phyloP scores from a whole-genome alignment of 1,140 invertebrate genomes.

The Lerema accius region DNA sequence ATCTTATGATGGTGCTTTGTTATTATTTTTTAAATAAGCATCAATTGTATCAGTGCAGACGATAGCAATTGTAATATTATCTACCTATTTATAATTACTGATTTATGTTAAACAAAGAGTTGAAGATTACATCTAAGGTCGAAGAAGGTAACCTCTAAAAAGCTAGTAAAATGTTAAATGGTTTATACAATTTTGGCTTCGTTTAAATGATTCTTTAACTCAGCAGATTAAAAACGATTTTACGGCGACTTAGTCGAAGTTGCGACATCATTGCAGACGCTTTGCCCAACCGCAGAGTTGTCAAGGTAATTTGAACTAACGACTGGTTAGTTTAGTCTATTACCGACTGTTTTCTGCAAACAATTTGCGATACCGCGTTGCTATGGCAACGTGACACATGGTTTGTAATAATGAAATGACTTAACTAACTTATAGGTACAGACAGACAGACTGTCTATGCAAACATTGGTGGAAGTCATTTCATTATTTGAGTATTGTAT shows the following conservation, averaged over 20 bases:
- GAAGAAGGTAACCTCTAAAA: no score
- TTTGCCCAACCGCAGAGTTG: constrained; percentile 20
- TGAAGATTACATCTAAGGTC: no score
- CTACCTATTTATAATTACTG: no score
- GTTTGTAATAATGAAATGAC: constrained; percentile 5
- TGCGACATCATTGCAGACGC: constrained; percentile 5
- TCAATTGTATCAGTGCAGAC: no score
- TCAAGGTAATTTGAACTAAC: constrained; percentile 51
- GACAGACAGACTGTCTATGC: no score
- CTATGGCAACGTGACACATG: not conserved
- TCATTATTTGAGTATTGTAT: not conserved
- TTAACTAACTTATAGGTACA: constrained; percentile 7
- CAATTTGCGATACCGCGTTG: not conserved
- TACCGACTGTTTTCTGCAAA: constrained; percentile 31
- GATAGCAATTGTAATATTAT: no score
- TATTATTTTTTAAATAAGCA: no score
- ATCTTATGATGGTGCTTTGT: no score
- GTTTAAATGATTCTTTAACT: not conserved
- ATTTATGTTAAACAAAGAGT: no score
- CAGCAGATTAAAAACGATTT: constrained; percentile 6
- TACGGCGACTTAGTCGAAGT: not conserved
- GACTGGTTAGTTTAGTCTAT: constrained; percentile 47
- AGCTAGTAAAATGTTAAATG: no score
- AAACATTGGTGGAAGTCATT: not conserved
- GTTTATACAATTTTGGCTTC: no score